Conservation (phyloP, 2,888 invertebrate species). For the Ephialtes manifestator region DNA sequence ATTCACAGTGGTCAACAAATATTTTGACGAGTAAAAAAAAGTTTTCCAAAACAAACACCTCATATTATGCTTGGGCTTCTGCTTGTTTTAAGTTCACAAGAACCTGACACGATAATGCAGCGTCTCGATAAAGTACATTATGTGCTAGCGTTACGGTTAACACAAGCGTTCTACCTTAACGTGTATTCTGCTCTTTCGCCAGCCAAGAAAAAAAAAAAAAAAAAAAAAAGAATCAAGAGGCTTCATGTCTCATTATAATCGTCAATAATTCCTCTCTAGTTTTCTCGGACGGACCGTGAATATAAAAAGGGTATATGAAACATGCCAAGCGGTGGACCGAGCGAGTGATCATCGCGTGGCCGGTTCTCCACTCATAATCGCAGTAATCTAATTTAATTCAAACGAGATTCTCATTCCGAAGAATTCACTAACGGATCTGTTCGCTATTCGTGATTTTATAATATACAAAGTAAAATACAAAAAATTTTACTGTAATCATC, state of each 20-base stretch:
- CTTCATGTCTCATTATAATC: slow-evolving; percentile 49
- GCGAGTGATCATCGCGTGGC: slow-evolving; percentile 51
- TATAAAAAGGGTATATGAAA: slow-evolving; percentile 6
- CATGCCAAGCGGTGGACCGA: slow-evolving; percentile 36
- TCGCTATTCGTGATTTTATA: slow-evolving; percentile 18
- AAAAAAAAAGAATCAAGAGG: neutral
- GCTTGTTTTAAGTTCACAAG: slow-evolving; percentile 48
- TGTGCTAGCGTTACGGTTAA: slow-evolving; percentile 55
- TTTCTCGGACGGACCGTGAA: neutral
- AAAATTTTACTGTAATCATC: slow-evolving; percentile 23
- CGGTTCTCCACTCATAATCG: slow-evolving; percentile 35
- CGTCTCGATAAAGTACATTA: slow-evolving; percentile 23
- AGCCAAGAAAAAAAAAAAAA: neutral
- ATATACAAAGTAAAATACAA: neutral
- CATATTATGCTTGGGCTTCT: neutral
- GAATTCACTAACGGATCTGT: slow-evolving; percentile 54
- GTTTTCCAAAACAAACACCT: too few relatives aligned
- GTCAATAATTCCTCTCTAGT: slow-evolving; percentile 42
- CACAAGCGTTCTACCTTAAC: slow-evolving; percentile 53
- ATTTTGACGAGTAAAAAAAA: too few relatives aligned
- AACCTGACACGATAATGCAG: slow-evolving; percentile 53
- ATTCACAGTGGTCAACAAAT: too few relatives aligned
- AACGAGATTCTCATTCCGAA: slow-evolving; percentile 40
- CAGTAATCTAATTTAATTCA: slow-evolving; percentile 51
- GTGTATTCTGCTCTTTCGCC: slow-evolving; percentile 22